A percentile compares a stretch with the other conserved stretches of the same genome.
Evolutionary conservation across 1,140 invertebrate genomes (phyloP).

Genomic region (Lordiphosa collinella): DNA sequence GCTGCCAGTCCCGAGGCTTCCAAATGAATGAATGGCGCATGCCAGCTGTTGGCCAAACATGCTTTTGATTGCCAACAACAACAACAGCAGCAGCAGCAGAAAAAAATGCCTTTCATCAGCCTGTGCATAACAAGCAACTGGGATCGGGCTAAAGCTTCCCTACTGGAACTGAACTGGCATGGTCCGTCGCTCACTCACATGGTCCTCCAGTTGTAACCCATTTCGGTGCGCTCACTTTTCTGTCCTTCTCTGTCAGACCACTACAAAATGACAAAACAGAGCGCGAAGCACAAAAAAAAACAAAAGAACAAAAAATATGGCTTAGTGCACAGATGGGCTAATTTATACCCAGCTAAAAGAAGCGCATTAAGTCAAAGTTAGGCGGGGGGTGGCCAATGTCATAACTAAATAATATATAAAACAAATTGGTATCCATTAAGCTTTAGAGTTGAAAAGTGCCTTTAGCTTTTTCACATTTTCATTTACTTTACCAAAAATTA

Average conservation of each 20-base stretch:
- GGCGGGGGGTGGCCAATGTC: too few relatives aligned
- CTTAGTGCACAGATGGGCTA: conserved; percentile 13
- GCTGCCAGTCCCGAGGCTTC: conserved; percentile 27
- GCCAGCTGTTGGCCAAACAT: conserved; percentile 75
- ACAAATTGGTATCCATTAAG: too few relatives aligned
- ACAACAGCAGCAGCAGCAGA: conserved; percentile 8
- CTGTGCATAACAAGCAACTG: conserved; percentile 67
- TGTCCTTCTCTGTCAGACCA: conserved; percentile 49
- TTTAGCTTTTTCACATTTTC: too few relatives aligned
- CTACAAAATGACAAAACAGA: conserved; percentile 65
- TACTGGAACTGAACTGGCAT: conserved; percentile 26
- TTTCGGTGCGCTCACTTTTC: conserved; percentile 52
- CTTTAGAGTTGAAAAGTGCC: too few relatives aligned
- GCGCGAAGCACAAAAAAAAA: conserved; percentile 32
- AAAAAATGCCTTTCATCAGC: conserved; percentile 62
- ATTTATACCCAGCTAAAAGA: not conserved
- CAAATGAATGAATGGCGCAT: conserved; percentile 74
- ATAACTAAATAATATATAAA: too few relatives aligned
- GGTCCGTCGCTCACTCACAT: conserved; percentile 51
- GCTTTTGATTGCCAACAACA: conserved; percentile 69
- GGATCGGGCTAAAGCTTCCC: conserved; percentile 29
- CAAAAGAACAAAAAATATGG: conserved; percentile 28
- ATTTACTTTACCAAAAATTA: too few relatives aligned
- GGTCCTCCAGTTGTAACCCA: conserved; percentile 41
- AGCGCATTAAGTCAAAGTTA: not conserved